Conservation (phyloP, 23 tunicate species). For the Botrylloides violaceus region DNA sequence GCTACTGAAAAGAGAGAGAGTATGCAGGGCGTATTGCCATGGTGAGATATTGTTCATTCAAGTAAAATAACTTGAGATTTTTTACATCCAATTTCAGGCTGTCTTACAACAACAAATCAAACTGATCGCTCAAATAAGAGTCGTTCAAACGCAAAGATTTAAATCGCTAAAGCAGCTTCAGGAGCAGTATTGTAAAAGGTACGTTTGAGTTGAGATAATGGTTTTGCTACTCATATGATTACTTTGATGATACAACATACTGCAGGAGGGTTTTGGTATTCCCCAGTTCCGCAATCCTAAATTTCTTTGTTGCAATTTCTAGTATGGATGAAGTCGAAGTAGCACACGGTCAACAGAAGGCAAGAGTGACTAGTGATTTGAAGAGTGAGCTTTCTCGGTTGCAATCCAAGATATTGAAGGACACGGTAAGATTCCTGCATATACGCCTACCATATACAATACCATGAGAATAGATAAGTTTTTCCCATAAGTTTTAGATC, state of each 20-base stretch:
- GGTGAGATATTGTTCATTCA: no score
- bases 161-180: slow-evolving; percentile 70
- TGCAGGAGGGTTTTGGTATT: background rate
- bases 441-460: no score
- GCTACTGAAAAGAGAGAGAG: no score
- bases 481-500: no score
- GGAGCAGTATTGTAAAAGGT: slow-evolving; percentile 62
- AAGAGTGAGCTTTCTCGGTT: slow-evolving; percentile 34
- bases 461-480: no score
- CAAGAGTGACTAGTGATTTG: slow-evolving; percentile 32
- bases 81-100: slow-evolving; percentile 28
- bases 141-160: slow-evolving; percentile 62
- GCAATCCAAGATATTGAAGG: slow-evolving; percentile 51
- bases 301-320: background rate
- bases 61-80: no score
- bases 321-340: slow-evolving; percentile 5
- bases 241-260: background rate
- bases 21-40: no score
- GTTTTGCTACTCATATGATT: no score
- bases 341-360: background rate
- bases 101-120: slow-evolving; percentile 61
- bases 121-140: slow-evolving; percentile 56
- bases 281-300: background rate
- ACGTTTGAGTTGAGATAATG: background rate
- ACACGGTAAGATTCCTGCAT: slow-evolving; percentile 46